Evolutionary conservation across 2,113 vertebrate genomes (phyloP).

Genomic region (Notarius lentiginosus): DNA sequence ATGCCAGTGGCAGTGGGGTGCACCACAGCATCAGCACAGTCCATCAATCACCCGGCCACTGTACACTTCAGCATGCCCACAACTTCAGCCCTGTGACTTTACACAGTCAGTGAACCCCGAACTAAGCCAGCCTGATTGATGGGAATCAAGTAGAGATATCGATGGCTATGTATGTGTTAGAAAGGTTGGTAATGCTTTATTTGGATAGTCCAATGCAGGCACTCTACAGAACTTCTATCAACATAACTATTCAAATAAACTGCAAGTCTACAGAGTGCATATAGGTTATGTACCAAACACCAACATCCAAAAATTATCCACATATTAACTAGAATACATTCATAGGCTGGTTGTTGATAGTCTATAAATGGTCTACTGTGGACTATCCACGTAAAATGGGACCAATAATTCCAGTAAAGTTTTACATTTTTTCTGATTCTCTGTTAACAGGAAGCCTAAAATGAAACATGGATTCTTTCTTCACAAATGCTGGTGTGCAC

Average conservation of each 20-base stretch:
- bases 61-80: slow-evolving; percentile 13
- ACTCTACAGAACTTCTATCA: not conserved
- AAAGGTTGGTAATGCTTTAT: not conserved
- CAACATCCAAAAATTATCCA: not conserved
- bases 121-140: slow-evolving; percentile 22
- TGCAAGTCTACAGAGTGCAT: not conserved
- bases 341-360: not conserved
- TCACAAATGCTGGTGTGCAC: not conserved
- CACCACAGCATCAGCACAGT: slow-evolving; percentile 60
- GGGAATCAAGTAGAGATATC: not conserved
- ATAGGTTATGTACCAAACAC: not conserved
- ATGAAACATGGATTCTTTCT: not conserved
- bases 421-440: not conserved
- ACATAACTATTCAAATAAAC: not conserved
- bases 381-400: not conserved
- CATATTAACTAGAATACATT: not conserved
- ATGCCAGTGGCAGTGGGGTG: slow-evolving; percentile 68
- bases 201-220: not conserved
- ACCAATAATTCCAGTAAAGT: not conserved
- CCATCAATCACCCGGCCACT: slow-evolving; percentile 70
- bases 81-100: slow-evolving; percentile 56
- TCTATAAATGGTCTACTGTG: not conserved
- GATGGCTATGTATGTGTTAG: slow-evolving; percentile 10
- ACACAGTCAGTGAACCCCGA: slow-evolving; percentile 51
- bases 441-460: not conserved